Conservation (phyloP, 2,888 invertebrate genomes). For the Perizoma affinitatum region DNA sequence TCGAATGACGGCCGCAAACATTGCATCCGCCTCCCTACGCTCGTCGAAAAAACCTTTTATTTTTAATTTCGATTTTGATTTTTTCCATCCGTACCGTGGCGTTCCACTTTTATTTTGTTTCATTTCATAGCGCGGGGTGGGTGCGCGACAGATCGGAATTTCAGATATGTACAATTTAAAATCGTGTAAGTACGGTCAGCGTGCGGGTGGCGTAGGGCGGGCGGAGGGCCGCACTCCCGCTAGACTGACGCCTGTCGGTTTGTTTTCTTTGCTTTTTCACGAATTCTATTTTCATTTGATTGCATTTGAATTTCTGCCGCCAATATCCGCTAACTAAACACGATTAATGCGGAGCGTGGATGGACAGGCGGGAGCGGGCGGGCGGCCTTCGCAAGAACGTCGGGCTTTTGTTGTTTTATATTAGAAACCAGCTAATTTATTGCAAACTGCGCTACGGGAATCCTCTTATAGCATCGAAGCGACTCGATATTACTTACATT, state of each 20-base stretch:
- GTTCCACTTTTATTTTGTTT: conserved; percentile 82
- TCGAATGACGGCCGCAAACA: conserved; percentile 82
- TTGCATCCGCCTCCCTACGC: conserved; percentile 77
- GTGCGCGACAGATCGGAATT: conserved; percentile 84
- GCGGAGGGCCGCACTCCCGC: conserved; percentile 62
- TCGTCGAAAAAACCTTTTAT: conserved; percentile 75
- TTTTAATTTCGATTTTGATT: conserved; percentile 84
- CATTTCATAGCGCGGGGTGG: conserved; percentile 83
- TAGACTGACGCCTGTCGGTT: conserved; percentile 83
- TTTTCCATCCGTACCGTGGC: conserved; percentile 78
- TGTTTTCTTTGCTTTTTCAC: conserved; percentile 83
- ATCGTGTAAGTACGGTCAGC: conserved; percentile 84
- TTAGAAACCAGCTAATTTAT: conserved; percentile 83
- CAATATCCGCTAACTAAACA: conserved; percentile 85
- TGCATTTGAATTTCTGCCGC: conserved; percentile 84
- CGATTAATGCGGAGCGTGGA: conserved; percentile 82
- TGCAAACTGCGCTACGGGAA: conserved; percentile 77
- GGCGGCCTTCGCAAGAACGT: conserved; percentile 55
- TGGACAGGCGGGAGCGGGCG: conserved; percentile 74
- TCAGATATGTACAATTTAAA: conserved; percentile 85
- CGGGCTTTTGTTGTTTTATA: conserved; percentile 82
- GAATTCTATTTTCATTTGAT: conserved; percentile 84
- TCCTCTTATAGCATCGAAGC: conserved; percentile 61
- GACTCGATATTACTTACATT: conserved; percentile 50
- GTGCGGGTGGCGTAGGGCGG: conserved; percentile 54